Conservation (phyloP, 1,140 invertebrate genomes). For the Aethina tumida region DNA sequence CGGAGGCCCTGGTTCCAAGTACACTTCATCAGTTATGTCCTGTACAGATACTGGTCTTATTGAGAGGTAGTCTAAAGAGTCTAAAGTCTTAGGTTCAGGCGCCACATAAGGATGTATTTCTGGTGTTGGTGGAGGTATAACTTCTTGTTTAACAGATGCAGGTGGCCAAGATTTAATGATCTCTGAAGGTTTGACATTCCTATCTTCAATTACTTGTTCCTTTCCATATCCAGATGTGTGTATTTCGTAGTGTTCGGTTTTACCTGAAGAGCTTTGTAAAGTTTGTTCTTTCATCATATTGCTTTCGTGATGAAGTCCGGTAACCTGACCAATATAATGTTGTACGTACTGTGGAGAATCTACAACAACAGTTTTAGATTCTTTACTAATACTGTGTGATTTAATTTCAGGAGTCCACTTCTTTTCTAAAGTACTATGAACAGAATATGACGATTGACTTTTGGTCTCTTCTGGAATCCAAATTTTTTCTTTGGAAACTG, state of each 20-base stretch:
- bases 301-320: slow-evolving; percentile 20
- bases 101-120: too few species aligned
- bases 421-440: slow-evolving; percentile 28
- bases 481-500: too few species aligned
- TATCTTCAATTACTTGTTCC: slow-evolving; percentile 37
- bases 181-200: slow-evolving; percentile 32
- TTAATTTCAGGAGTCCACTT: slow-evolving; percentile 26
- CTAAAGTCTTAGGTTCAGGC: slow-evolving; percentile 26
- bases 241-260: slow-evolving; percentile 8
- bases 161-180: slow-evolving; percentile 37
- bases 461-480: slow-evolving; percentile 40
- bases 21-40: slow-evolving; percentile 37
- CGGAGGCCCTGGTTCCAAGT: slow-evolving; percentile 50
- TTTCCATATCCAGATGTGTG: slow-evolving; percentile 24
- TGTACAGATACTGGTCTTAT: slow-evolving; percentile 33
- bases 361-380: slow-evolving; percentile 20
- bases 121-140: slow-evolving; percentile 40
- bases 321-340: slow-evolving; percentile 34
- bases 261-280: slow-evolving; percentile 3
- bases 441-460: slow-evolving; percentile 28
- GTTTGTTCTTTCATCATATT: slow-evolving; percentile 16
- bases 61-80: slow-evolving; percentile 26
- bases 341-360: slow-evolving; percentile 24
- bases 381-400: slow-evolving; percentile 18
- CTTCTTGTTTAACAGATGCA: slow-evolving; percentile 20